Evolutionary conservation across 2,113 vertebrate species (phyloP), one percentile per base, ranked within the genome.

Genomic region (Saguinus imperator): DNA sequence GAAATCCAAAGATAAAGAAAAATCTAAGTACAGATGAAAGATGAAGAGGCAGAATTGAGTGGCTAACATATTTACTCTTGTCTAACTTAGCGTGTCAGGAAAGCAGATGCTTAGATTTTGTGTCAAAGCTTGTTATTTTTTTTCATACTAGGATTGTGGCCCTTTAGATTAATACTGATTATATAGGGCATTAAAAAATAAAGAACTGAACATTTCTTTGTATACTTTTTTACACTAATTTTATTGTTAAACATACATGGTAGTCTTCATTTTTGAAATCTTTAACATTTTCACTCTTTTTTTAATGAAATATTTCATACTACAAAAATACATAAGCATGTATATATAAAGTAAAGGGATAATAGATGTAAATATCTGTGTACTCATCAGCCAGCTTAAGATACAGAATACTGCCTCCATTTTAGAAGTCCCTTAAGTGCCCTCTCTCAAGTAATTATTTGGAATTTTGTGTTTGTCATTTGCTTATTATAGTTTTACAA

Each of bases 1-100:
- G 98, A 99, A 98, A 97, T 98, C 98, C 37, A 99, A 98, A 98
- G 99, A 99, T 87, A 99, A 99, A 97, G 99, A 99, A 64, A 98
- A 98, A 94, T 99, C 99, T 40, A 98, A 99, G 86, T 98, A 99
- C 97, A 98, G 98, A 98, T 99, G 98, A 99, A 94, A 55, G 43
- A 75, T 0, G 13, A 97, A 45, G 50, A 94, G 76, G n/a, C 48
- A 40, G 89, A 50, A 79, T 12, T 6, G 17, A 43, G 23, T 87
- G 79, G 80, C 72, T 72, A 5, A 73, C 12, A 18, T 25, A 32
- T 52, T 87, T 70, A n/a, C 84, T 85, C 32, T 91, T 16, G 25
- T 92, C 85, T 75, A 11, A 87, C 35, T 27, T 95, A 45, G 0
- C 55, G 5, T 37, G 6, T 25, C 84, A n/a, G 32, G 8, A 73